Evolutionary conservation across 2,113 vertebrate species (phyloP).

Genomic region (Rhizomys pruinosus): DNA sequence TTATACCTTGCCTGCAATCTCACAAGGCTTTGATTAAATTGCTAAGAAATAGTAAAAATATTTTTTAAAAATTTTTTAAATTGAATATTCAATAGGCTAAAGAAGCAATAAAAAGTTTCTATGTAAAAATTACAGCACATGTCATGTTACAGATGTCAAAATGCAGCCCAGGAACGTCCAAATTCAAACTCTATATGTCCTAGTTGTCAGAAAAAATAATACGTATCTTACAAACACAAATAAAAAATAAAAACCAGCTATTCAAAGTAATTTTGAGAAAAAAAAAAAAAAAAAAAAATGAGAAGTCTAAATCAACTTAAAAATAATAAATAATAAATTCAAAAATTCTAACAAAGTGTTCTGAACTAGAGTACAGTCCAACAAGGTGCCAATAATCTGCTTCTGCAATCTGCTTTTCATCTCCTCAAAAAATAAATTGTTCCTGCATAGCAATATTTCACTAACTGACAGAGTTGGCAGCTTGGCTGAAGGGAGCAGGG

Average conservation of each 20-base stretch:
- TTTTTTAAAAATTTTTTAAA: no score
- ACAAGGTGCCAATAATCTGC: constrained; percentile 29
- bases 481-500: constrained; percentile 50
- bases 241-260: no score
- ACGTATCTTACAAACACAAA: not conserved
- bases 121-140: not conserved
- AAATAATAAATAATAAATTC: constrained; percentile 68
- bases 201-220: constrained; percentile 4
- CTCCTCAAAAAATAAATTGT: constrained; percentile 65
- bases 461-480: constrained; percentile 73
- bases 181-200: not conserved
- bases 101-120: constrained; percentile 36
- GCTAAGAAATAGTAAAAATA: not conserved
- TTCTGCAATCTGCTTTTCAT: constrained; percentile 70
- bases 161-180: not conserved
- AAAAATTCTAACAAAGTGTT: constrained; percentile 41
- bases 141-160: constrained; percentile 36
- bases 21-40: not conserved
- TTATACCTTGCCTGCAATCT: not conserved
- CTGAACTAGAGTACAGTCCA: constrained; percentile 1
- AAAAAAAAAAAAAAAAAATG: no score
- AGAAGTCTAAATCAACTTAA: constrained; percentile 62
- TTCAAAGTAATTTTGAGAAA: no score
- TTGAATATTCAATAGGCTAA: no score
- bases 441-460: constrained; percentile 68